Evolutionary conservation across 2,797 vertebrate species (phyloP).

Genomic region (Podarcis lilfordi): DNA sequence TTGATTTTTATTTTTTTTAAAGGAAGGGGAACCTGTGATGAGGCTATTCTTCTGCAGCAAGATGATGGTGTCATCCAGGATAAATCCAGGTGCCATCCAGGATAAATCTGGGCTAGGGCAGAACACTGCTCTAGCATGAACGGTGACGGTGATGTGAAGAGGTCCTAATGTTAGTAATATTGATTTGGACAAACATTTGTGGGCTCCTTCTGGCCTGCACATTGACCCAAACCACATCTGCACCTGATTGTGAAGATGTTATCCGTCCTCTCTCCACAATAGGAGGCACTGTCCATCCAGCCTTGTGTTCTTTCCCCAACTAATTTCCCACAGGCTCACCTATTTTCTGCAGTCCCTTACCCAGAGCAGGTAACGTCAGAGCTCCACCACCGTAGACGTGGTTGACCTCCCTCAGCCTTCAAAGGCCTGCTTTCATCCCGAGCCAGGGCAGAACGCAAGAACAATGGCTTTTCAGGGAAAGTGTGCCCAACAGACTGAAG

Average conservation of each 20-base stretch:
- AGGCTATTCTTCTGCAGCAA: neutral
- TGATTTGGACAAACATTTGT: neutral
- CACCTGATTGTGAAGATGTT: neutral
- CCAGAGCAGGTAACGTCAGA: neutral
- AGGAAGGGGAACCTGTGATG: neutral
- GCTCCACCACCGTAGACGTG: rapidly evolving
- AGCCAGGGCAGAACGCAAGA: conserved; percentile 27
- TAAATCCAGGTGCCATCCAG: too few species aligned
- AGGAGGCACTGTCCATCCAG: neutral
- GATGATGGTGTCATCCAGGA: too few species aligned
- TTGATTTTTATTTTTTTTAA: too few species aligned
- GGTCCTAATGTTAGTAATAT: too few species aligned
- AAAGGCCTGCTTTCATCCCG: rapidly evolving
- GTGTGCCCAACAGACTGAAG: conserved; percentile 26
- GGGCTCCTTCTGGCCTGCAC: neutral
- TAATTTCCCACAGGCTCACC: neutral
- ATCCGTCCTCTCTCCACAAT: neutral
- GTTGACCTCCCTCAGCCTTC: neutral
- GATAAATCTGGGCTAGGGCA: too few species aligned
- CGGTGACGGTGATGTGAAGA: neutral
- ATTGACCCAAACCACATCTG: neutral
- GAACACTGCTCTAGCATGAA: neutral
- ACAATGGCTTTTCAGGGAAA: neutral
- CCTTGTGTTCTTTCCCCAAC: neutral
- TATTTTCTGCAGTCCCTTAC: neutral